Percentiles rank a stretch among this genome's conserved stretches.
Conservation (phyloP, 2,888 invertebrate genomes). For the Furcula furcula region DNA sequence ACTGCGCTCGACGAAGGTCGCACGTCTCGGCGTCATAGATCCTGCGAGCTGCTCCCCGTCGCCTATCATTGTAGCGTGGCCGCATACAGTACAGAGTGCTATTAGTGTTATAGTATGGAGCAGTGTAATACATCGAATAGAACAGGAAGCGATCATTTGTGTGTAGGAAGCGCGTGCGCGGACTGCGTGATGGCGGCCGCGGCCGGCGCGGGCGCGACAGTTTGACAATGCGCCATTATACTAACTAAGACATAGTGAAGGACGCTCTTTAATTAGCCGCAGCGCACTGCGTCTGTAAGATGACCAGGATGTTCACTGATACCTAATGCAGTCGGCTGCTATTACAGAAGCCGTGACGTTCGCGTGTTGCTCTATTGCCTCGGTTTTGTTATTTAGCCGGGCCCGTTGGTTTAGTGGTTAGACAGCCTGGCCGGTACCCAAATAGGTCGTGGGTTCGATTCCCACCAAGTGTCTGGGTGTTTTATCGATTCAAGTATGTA, state of each 20-base stretch:
- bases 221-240: background rate
- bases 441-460: too few relatives aligned
- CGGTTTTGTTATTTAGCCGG: too few relatives aligned
- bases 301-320: background rate
- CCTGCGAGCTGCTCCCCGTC: too few relatives aligned
- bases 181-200: background rate
- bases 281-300: background rate
- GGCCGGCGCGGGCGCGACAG: background rate
- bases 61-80: too few relatives aligned
- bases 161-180: conserved; percentile 1
- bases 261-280: too few relatives aligned
- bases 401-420: too few relatives aligned
- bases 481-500: too few relatives aligned
- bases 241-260: background rate
- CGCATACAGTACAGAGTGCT: background rate
- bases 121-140: background rate
- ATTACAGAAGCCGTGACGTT: background rate
- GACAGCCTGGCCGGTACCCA: too few relatives aligned
- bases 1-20: background rate
- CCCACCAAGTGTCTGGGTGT: too few relatives aligned
- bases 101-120: background rate
- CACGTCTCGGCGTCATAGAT: background rate
- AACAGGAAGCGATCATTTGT: background rate
- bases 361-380: too few relatives aligned
- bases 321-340: background rate